A percentile compares a stretch with the other conserved stretches of the same genome.
Conservation (phyloP, 1,140 invertebrate species). For the Drosophila varians region DNA sequence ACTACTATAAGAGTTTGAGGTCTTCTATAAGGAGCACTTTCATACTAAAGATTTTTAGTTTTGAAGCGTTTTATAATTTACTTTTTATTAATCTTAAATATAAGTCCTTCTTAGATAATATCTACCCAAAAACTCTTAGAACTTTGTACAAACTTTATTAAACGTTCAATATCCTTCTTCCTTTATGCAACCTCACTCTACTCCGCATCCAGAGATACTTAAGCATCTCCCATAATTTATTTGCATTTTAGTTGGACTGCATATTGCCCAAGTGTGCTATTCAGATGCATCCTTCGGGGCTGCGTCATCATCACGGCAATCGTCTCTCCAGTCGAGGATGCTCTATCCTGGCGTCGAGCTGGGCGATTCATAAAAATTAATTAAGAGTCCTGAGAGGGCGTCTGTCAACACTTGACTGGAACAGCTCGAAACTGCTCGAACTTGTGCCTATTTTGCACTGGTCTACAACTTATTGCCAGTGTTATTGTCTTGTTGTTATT, state of each 20-base stretch:
- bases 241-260: constrained; percentile 8
- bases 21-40: no score
- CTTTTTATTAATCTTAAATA: no score
- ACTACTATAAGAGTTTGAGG: no score
- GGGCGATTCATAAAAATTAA: constrained; percentile 79
- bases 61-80: no score
- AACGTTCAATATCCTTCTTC: no score
- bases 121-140: no score
- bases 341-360: constrained; percentile 22
- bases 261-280: constrained; percentile 7
- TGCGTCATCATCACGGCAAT: constrained; percentile 44
- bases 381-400: constrained; percentile 59
- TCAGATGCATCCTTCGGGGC: constrained; percentile 33
- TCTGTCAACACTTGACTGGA: constrained; percentile 71
- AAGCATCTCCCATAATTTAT: constrained; percentile 15
- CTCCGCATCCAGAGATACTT: neutral
- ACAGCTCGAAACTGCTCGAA: constrained; percentile 32
- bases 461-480: constrained; percentile 70
- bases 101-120: no score
- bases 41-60: no score
- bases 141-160: no score
- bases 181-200: no score
- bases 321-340: constrained; percentile 19
- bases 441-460: neutral
- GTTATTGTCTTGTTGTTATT: constrained; percentile 80